phyloP scores from a whole-genome alignment of 2,797 vertebrate genomes.

The Lerista edwardsae region DNA sequence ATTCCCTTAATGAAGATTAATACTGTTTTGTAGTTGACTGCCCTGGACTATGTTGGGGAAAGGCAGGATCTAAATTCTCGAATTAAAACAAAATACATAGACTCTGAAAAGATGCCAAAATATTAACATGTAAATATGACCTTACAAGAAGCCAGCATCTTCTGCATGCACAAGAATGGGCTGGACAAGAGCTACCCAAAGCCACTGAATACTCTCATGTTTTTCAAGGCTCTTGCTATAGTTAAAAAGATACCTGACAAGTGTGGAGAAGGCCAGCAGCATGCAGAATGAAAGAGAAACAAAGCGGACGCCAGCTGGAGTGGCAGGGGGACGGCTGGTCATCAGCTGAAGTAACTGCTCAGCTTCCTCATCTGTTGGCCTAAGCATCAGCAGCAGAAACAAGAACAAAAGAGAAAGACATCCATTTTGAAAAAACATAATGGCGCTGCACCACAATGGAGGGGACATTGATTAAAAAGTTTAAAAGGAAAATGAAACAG shows the following conservation, averaged over 20 bases:
- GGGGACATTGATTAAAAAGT: not conserved
- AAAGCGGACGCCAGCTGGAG: slow-evolving; percentile 95
- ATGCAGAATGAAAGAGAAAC: slow-evolving; percentile 98
- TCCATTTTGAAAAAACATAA: rapidly evolving
- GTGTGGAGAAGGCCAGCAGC: slow-evolving; percentile 93
- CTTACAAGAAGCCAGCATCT: not conserved
- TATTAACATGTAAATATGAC: not conserved
- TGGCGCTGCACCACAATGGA: not conserved
- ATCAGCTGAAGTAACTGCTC: slow-evolving; percentile 96
- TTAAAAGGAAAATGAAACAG: too few relatives aligned
- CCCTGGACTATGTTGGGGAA: too few relatives aligned
- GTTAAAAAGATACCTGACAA: slow-evolving; percentile 86
- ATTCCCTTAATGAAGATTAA: too few relatives aligned
- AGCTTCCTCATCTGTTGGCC: slow-evolving; percentile 96
- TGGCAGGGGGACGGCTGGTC: slow-evolving; percentile 96
- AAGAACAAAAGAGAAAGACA: not conserved
- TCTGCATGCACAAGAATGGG: not conserved
- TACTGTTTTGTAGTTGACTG: too few relatives aligned
- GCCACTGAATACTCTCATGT: rapidly evolving
- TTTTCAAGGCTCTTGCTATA: rapidly evolving
- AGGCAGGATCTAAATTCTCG: too few relatives aligned
- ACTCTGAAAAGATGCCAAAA: not conserved
- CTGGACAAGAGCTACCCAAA: rapidly evolving
- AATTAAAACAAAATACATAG: too few relatives aligned
- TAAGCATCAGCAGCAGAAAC: slow-evolving; percentile 52